A percentile compares a stretch with the other conserved stretches of the same genome.
phyloP scores from a whole-genome alignment of 2,113 vertebrate species.

The Heptranchias perlo region DNA sequence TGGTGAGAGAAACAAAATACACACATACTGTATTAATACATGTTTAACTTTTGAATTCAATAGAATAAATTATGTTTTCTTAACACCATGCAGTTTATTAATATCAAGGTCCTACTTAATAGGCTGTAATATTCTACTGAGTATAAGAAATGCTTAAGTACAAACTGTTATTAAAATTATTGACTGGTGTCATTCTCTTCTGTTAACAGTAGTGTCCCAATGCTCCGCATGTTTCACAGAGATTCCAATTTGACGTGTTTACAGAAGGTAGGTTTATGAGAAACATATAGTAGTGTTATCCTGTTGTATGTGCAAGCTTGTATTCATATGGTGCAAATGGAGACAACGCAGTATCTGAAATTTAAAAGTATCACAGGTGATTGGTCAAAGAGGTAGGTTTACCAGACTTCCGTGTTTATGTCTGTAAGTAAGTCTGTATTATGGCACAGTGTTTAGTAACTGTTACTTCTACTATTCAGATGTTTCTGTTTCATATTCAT shows the following conservation, averaged over 20 bases:
- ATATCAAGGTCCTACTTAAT: no score
- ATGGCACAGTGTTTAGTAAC: no score
- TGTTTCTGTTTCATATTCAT: not conserved
- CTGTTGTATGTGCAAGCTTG: not conserved
- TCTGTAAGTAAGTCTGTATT: not conserved
- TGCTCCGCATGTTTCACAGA: conserved; percentile 80
- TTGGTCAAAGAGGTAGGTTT: no score
- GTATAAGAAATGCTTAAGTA: not conserved
- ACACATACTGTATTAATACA: not conserved
- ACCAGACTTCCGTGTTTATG: not conserved
- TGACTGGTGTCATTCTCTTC: conserved; percentile 45
- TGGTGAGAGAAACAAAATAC: not conserved
- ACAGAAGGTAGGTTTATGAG: conserved; percentile 72
- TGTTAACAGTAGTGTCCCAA: conserved; percentile 72
- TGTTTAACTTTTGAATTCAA: not conserved
- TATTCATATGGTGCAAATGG: not conserved
- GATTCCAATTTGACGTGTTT: conserved; percentile 87
- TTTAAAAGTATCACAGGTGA: not conserved
- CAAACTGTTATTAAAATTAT: not conserved
- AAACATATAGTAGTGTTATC: not conserved
- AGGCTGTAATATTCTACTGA: no score
- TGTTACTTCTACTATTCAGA: not conserved
- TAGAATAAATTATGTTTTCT: not conserved
- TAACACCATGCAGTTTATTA: not conserved
- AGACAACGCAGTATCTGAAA: not conserved